A percentile compares a stretch with the other conserved stretches of the same genome.
phyloP scores from a whole-genome alignment of 1,140 invertebrate genomes.

The Acromyrmex heyeri region DNA sequence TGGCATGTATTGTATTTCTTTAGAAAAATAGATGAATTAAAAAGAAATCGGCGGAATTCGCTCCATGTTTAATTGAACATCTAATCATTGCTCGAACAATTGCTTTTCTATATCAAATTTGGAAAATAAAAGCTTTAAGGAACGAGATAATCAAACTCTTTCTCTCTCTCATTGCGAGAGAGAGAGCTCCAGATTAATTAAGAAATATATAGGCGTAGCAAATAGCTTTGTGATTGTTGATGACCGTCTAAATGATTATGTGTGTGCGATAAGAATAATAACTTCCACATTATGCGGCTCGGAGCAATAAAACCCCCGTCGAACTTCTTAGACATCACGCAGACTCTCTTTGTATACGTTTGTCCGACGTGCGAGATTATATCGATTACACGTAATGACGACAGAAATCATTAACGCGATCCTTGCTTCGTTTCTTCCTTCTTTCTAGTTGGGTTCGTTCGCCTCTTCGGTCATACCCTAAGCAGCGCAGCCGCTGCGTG shows the following conservation, averaged over 20 bases:
- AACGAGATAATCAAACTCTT: neutral
- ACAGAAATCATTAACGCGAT: slow-evolving; percentile 43
- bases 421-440: slow-evolving; percentile 40
- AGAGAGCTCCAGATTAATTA: slow-evolving; percentile 7
- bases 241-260: slow-evolving; percentile 3
- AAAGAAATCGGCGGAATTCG: slow-evolving; percentile 7
- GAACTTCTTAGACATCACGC: slow-evolving; percentile 31
- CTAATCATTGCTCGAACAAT: neutral
- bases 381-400: slow-evolving; percentile 56
- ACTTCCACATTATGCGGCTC: slow-evolving; percentile 15
- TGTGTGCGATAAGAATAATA: slow-evolving; percentile 45
- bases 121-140: neutral
- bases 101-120: neutral
- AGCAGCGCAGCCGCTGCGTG: neutral
- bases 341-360: slow-evolving; percentile 11
- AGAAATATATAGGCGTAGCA: neutral
- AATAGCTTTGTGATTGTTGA: neutral
- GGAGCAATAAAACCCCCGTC: slow-evolving; percentile 12
- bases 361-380: slow-evolving; percentile 41
- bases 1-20: neutral
- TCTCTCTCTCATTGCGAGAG: neutral
- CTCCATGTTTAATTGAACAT: neutral
- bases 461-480: slow-evolving; percentile 2
- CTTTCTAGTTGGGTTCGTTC: slow-evolving; percentile 52
- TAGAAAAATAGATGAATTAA: slow-evolving; percentile 13